Evolutionary conservation across 2,888 invertebrate genomes (phyloP).

Genomic region (Ecdyonurus torrentis): DNA sequence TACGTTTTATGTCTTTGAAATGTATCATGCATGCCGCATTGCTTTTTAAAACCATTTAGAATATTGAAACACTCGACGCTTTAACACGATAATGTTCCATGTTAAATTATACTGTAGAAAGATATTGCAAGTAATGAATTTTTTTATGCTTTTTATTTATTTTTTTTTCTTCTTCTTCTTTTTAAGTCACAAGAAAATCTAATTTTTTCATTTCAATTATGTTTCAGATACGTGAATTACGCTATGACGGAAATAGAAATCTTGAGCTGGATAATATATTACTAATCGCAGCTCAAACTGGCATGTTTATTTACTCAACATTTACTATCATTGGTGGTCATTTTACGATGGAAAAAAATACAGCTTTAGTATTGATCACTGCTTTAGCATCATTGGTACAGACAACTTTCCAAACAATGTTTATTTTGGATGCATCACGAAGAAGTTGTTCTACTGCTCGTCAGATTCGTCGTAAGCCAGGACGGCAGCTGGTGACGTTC

Average conservation of each 20-base stretch:
- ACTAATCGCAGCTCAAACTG: conserved; percentile 82
- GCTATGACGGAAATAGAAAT: conserved; percentile 67
- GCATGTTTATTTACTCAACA: conserved; percentile 84
- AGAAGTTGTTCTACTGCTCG: conserved; percentile 65
- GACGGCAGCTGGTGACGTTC: conserved; percentile 85
- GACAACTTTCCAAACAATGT: conserved; percentile 78
- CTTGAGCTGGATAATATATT: conserved; percentile 79
- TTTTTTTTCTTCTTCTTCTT: too few relatives aligned
- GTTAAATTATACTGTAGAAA: too few relatives aligned
- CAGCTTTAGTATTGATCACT: conserved; percentile 63
- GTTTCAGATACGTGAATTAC: neutral
- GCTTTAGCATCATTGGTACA: conserved; percentile 74
- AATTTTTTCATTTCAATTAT: too few relatives aligned
- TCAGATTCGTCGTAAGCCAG: conserved; percentile 74
- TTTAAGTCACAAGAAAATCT: too few relatives aligned
- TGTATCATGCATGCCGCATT: too few relatives aligned
- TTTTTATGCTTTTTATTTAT: too few relatives aligned
- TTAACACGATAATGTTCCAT: too few relatives aligned
- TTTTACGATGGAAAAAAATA: conserved; percentile 65
- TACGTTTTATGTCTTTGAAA: too few relatives aligned
- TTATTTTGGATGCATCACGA: conserved; percentile 78
- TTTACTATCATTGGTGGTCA: conserved; percentile 89
- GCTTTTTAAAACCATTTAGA: too few relatives aligned
- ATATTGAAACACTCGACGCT: too few relatives aligned
- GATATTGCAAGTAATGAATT: too few relatives aligned